phyloP scores from a whole-genome alignment of 2,888 invertebrate genomes.

The Malachius bipustulatus region DNA sequence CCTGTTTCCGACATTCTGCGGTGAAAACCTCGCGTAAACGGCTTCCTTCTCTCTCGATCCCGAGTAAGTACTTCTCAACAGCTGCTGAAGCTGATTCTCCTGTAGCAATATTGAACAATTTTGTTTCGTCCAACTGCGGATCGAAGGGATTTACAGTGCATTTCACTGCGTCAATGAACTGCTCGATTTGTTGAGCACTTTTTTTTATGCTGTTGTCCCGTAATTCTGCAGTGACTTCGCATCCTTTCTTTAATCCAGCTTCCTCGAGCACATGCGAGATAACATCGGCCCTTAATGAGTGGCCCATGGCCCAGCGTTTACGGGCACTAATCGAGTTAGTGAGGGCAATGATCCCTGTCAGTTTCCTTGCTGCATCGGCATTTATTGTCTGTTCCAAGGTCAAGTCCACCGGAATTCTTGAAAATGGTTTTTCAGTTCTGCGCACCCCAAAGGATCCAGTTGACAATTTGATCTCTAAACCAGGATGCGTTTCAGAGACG shows the following conservation, averaged over 20 bases:
- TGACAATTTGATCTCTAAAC: neutral
- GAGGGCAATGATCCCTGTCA: conserved; percentile 18
- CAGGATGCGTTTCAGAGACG: too few species aligned
- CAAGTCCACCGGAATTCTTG: conserved; percentile 17
- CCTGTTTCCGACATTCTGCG: conserved; percentile 9
- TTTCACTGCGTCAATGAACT: conserved; percentile 10
- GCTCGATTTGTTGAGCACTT: conserved; percentile 9
- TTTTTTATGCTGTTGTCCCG: conserved; percentile 9
- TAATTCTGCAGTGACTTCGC: conserved; percentile 13
- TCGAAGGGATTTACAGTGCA: conserved; percentile 14
- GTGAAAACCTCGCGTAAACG: conserved; percentile 8
- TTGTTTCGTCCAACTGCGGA: conserved; percentile 8
- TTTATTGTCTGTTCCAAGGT: conserved; percentile 17
- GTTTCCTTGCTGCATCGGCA: conserved; percentile 19
- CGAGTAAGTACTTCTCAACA: conserved; percentile 13
- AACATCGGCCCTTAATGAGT: conserved; percentile 11
- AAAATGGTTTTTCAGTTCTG: conserved; percentile 18
- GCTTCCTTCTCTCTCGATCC: conserved; percentile 12
- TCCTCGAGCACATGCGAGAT: conserved; percentile 12
- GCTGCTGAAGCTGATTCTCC: conserved; percentile 13
- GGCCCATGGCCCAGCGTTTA: conserved; percentile 20
- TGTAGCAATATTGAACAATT: conserved; percentile 15
- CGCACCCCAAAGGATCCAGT: neutral
- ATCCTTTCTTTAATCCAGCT: conserved; percentile 11
- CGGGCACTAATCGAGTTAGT: conserved; percentile 22